Base-by-base conservation (phyloP, 1,140 invertebrate genomes). In the Oreohelix idahoensis region DNA sequence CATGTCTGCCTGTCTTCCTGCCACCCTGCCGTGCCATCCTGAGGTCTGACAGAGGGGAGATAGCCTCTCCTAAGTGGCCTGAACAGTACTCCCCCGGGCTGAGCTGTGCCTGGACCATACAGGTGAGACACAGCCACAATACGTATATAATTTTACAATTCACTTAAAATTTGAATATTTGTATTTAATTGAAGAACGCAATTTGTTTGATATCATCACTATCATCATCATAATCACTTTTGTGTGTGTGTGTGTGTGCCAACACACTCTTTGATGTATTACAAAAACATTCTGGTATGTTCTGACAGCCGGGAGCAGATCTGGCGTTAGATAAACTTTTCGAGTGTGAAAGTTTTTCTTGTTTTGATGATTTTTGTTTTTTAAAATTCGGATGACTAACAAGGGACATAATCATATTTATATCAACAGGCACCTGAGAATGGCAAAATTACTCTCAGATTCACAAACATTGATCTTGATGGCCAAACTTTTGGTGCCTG, bases 61-160 rank as follows among this genome's bases (percentile, higher is more conserved):
- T 89, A n/a, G 86, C 89, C 38, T 88, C 87, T 0, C 89, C 89
- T 42, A 80, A 83, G 36, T 89, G 89, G 89, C 89, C 89, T 20
- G 79, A 84, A 15, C 81, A 83, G 42, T 89, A 89, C 82, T 74
- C 85, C 1, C 84, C 86, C 29, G 76, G 79, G 26, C 71, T 84
- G 23, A 79, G 81, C 51, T 89, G 89, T 82, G 66, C 74, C 17
- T 89, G 89, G 89, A 86, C 84, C 0, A 86, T 89, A 15, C 78
- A 82, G 80, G 80, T 82, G 29, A 63, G 63, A 11, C 42, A 8
- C 5, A n/a, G n/a, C n/a, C n/a, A n/a, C n/a, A n/a, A n/a, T n/a
- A n/a, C n/a, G n/a, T n/a, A n/a, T n/a, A n/a, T n/a, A n/a, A n/a
- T n/a, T n/a, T n/a, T n/a, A n/a, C n/a, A n/a, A n/a, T n/a, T n/a